Percentiles rank a stretch among this genome's conserved stretches.
These are phyloP conservation scores for Eledona agricola DNA, from an alignment of 2,888 invertebrate species.

Conservation along the genomic window DNA sequence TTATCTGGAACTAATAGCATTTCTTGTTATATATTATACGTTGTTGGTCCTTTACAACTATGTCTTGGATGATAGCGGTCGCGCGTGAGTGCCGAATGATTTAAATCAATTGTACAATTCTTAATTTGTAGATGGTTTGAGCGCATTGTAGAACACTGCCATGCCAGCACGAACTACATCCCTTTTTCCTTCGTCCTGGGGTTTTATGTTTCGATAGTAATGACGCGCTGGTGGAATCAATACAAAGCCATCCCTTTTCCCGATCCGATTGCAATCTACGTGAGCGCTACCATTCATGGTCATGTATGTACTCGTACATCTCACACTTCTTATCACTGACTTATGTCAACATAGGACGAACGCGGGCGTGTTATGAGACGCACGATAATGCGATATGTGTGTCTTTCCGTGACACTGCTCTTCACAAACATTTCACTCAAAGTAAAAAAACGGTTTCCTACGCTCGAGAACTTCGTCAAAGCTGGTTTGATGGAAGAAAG, in stretches of 20 bases:
- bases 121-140: slow-evolving; percentile 68
- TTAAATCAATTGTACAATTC: neutral
- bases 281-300: slow-evolving; percentile 83
- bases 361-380: slow-evolving; percentile 83
- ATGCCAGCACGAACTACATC: slow-evolving; percentile 85
- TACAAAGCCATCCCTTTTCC: slow-evolving; percentile 86
- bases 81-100: slow-evolving; percentile 25
- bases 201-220: slow-evolving; percentile 92
- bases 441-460: slow-evolving; percentile 91
- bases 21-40: slow-evolving; percentile 77
- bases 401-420: slow-evolving; percentile 88
- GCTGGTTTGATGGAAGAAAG: slow-evolving; percentile 84
- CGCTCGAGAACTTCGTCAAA: slow-evolving; percentile 82
- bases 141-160: slow-evolving; percentile 83
- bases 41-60: slow-evolving; percentile 81
- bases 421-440: slow-evolving; percentile 86
- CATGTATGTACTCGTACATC: slow-evolving; percentile 64
- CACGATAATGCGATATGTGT: slow-evolving; percentile 84
- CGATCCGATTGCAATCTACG: slow-evolving; percentile 84
- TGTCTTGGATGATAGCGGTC: slow-evolving; percentile 37
- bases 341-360: slow-evolving; percentile 74
- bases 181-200: slow-evolving; percentile 93
- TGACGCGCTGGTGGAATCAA: slow-evolving; percentile 93
- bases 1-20: slow-evolving; percentile 85
- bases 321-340: neutral